Evolutionary conservation across 1,140 invertebrate genomes (phyloP), one percentile per base, ranked within the genome.

Genomic region (Drosophila biarmipes): DNA sequence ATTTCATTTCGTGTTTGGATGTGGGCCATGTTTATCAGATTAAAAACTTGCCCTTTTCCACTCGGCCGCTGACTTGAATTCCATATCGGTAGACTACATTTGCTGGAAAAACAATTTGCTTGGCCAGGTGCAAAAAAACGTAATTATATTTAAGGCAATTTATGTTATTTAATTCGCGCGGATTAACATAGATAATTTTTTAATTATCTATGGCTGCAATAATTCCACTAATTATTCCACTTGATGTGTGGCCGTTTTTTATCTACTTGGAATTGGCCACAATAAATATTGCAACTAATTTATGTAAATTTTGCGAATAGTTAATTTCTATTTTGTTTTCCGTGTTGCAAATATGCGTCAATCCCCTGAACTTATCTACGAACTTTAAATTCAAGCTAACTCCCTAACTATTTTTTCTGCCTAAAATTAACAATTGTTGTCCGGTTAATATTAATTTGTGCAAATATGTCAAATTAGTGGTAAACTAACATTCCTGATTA

Each of bases 31-130:
- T 71, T 72, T 64, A 86, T 86, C 84, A 64, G 78, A 87, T 86
- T 87, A 82, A 67, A 82, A 87, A 82, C 78, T 87, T 79, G 64
- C 40, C 73, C 27, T 58, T 58, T 66, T 37, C 59, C 71, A 24
- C 43, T 49, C 42, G 61, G 27, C 6, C 5, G 4, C 11, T 17
- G 66, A 21, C 29, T 34, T 43, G 45, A 15, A 46, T 38, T 27
- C 40, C 40, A 53, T 31, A 17, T n/a, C 31, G 14, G 6, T 37
- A 5, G 45, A 45, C 24, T 34, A 15, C 12, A 43, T 11, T 38
- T 12, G n/a, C 5, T 24, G 17, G 2, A 48, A 21, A 48, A 59
- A 21, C 7, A 24, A 15, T 21, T 17, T 35, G 14, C 7, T 15
- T 24, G 24, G 27, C 6, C 29, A 69, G 49, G 31, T 55, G 31